Base-by-base conservation (phyloP, 2,888 invertebrate genomes). In the Microctonus brassicae region DNA sequence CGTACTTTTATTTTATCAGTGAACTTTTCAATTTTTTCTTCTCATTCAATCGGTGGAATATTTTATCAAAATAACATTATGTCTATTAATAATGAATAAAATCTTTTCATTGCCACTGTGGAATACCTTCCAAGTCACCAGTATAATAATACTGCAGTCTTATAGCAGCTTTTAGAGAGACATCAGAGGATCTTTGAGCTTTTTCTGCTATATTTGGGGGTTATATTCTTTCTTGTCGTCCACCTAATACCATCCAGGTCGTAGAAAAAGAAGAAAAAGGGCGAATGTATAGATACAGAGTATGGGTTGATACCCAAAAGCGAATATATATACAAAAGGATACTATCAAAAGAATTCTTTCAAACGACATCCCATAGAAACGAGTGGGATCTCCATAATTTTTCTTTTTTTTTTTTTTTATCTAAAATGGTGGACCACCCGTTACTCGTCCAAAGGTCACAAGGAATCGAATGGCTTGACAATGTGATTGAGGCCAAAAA, bases 401-500 rank as follows among this genome's bases (percentile, higher is more conserved):
- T 72, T 65, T 66, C n/a, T n/a, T n/a, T n/a, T n/a, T n/a, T n/a
- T n/a, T n/a, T n/a, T n/a, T n/a, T n/a, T n/a, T n/a, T n/a, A 29
- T 61, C 52, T 64, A 72, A 75, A 73, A 69, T 73, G 66, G n/a
- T 24, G 13, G 47, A 17, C 22, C 53, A 34, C 17, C 29, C 39
- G 33, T 10, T 22, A 20, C 20, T 33, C 47, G 24, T 34, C 65
- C 58, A 62, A 39, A 63, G 72, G 72, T 65, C 65, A 60, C 64
- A 69, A 39, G 65, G 47, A 73, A 72, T 73, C 64, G 72, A 75
- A 75, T 75, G 57, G 68, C 65, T 69, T 57, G 72, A 36, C 68
- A 70, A 73, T 75, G 68, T 65, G 72, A 75, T 75, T 73, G 73
- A 69, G 65, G 53, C 60, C 36, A 67, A 60, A 57, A 62, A 66